phyloP scores from a whole-genome alignment of 2,888 invertebrate genomes.

The Spisula subtruncata region DNA sequence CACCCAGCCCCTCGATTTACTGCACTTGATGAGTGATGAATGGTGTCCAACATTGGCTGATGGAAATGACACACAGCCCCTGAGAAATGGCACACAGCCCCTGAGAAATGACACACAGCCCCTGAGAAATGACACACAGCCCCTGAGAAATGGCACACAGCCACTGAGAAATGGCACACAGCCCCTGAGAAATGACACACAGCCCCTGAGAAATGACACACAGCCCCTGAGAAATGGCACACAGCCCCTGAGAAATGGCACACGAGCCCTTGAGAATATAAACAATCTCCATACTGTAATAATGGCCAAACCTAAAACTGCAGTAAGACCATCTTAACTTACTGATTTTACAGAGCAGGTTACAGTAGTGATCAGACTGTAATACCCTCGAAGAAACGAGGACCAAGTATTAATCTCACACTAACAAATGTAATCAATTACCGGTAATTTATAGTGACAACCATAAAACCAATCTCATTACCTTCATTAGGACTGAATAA shows the following conservation, averaged over 20 bases:
- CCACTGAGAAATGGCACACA: background rate
- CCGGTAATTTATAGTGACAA: background rate
- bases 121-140: background rate
- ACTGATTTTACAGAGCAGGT: too few relatives aligned
- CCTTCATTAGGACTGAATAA: background rate
- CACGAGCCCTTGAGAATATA: too few relatives aligned
- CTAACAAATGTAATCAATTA: slow-evolving; percentile 19
- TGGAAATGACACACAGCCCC: background rate
- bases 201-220: background rate
- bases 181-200: background rate
- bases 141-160: too few relatives aligned
- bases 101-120: background rate
- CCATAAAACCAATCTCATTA: slow-evolving; percentile 24
- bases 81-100: background rate
- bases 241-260: background rate
- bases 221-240: background rate
- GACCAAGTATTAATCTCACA: background rate
- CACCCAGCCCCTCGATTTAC: too few relatives aligned
- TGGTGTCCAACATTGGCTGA: background rate
- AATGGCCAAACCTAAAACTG: too few relatives aligned
- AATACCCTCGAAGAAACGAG: too few relatives aligned
- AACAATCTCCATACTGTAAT: too few relatives aligned
- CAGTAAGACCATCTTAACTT: too few relatives aligned
- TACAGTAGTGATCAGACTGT: too few relatives aligned
- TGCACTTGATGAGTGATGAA: background rate